Evolutionary conservation across 2,888 invertebrate genomes (phyloP).

Genomic region (Polylopha cassiicola): DNA sequence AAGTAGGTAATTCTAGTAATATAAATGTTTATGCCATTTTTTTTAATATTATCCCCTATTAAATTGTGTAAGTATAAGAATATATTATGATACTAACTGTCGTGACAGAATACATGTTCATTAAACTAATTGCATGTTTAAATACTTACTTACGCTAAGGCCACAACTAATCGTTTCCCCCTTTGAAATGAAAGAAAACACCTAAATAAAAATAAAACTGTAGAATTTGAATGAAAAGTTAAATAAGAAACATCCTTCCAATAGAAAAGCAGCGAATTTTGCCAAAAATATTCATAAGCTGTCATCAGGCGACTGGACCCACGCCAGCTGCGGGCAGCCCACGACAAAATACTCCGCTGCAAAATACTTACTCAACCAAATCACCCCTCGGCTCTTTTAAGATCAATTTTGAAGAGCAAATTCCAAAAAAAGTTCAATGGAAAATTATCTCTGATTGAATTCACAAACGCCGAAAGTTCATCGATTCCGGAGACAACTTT

Average conservation of each 20-base stretch:
- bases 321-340: conserved; percentile 70
- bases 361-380: conserved; percentile 71
- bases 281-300: conserved; percentile 77
- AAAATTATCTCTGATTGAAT: conserved; percentile 38
- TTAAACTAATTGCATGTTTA: no score
- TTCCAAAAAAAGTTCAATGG: conserved; percentile 38
- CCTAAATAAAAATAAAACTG: conserved; percentile 26
- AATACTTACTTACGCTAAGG: no score
- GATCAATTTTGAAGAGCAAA: conserved; percentile 63
- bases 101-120: no score
- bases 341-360: conserved; percentile 71
- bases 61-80: no score
- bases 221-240: conserved; percentile 52
- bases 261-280: conserved; percentile 61
- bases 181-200: conserved; percentile 22
- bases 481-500: conserved; percentile 15
- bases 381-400: conserved; percentile 64
- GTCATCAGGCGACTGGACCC: conserved; percentile 74
- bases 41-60: no score
- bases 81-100: no score
- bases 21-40: no score
- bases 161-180: conserved; percentile 26
- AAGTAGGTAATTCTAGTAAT: no score
- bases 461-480: conserved; percentile 24
- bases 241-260: conserved; percentile 54